Conservation (phyloP, 2,113 vertebrate genomes). For the Myrmophylax atrothorax region DNA sequence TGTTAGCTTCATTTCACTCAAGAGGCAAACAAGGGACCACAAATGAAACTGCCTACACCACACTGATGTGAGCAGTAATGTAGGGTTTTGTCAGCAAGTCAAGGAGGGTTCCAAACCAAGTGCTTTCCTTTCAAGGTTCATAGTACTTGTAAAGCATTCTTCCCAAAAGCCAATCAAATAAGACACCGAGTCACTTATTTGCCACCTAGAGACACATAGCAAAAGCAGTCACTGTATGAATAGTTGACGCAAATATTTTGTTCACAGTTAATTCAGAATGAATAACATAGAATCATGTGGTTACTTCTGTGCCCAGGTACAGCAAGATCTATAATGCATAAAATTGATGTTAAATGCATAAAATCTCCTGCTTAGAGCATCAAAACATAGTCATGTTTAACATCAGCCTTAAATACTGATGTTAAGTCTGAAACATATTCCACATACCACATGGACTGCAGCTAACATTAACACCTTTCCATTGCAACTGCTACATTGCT, state of each 20-base stretch:
- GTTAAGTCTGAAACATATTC: slow-evolving; percentile 28
- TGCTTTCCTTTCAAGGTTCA: neutral
- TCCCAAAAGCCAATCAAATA: slow-evolving; percentile 56
- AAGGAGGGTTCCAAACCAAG: slow-evolving; percentile 1
- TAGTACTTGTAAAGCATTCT: slow-evolving; percentile 6
- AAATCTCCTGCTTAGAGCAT: slow-evolving; percentile 37
- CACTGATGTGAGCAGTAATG: slow-evolving; percentile 13
- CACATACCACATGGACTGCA: slow-evolving; percentile 13
- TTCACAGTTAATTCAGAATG: slow-evolving; percentile 47
- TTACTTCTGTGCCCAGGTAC: neutral
- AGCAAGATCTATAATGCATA: slow-evolving; percentile 26
- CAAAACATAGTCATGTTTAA: slow-evolving; percentile 10
- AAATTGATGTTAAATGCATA: slow-evolving; percentile 26
- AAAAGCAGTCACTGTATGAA: slow-evolving; percentile 16
- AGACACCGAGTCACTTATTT: slow-evolving; percentile 25
- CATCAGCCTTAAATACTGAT: slow-evolving; percentile 44
- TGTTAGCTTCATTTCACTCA: slow-evolving; percentile 60
- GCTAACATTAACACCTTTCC: neutral
- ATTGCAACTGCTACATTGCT: neutral
- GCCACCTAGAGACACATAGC: slow-evolving; percentile 14
- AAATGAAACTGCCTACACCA: slow-evolving; percentile 54
- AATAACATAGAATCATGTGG: slow-evolving; percentile 9
- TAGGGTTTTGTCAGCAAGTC: slow-evolving; percentile 44
- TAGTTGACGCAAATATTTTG: slow-evolving; percentile 41
- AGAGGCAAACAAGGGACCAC: slow-evolving; percentile 68